Evolutionary conservation across 2,888 invertebrate genomes (phyloP), one percentile per base, ranked within the genome.

Genomic region (Drosophila cyrtoloma): DNA sequence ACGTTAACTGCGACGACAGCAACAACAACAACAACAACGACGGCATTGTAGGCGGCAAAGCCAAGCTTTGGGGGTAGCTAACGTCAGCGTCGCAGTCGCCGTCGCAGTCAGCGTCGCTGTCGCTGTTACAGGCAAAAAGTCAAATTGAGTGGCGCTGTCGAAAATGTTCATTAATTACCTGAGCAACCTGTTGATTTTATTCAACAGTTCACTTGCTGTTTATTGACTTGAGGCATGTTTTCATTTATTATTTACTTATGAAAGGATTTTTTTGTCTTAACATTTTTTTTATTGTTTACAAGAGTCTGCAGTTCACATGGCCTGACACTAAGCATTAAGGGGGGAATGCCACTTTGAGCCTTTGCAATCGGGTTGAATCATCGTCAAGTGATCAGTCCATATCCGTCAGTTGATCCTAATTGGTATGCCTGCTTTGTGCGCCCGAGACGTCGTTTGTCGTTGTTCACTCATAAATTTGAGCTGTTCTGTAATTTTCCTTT

Each of bases 381-480:
- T 66, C 64, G n/a, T 9, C n/a, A 55, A 60, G 53, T 53, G 68
- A 39, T 19, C 75, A 58, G 61, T 44, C 32, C 58, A 75, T 57
- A 81, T 84, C 84, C 79, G 86, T 75, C 80, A 72, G 64, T 35
- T 55, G 67, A 52, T 81, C 63, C 89, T 79, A 89, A 71, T 87
- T 87, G 61, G 82, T 90, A 87, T 87, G 89, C 87, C 77, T 69
- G 71, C 58, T 71, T 71, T 82, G 90, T 90, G 61, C 84, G 77
- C 61, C 76, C 77, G 89, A 77, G 75, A 89, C 86, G 75, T 86
- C 87, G 89, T 84, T 89, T 78, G 77, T 68, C 86, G 80, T 82
- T 89, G 82, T 84, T 76, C 81, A 76, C 72, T 86, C 90, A 89
- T 87, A 86, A 90, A 90, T 87, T 77, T 79, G 30, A 75, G 69